Conservation (phyloP, 2,797 vertebrate genomes). For the Oryzias sinensis region DNA sequence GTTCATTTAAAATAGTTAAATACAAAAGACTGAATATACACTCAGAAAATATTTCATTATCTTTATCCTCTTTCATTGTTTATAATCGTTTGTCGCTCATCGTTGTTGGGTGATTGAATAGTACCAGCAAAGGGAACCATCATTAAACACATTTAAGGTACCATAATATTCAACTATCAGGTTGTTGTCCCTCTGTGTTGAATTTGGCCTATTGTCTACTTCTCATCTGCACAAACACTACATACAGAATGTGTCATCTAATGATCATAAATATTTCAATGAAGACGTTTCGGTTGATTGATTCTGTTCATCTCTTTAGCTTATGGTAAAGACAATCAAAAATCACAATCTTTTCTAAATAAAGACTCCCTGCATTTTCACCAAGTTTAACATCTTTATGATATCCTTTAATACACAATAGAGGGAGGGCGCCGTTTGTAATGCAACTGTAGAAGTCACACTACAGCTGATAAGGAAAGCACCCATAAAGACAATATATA, state of each 20-base stretch:
- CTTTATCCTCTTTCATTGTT: conserved; percentile 61
- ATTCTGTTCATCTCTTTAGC: conserved; percentile 68
- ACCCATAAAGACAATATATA: conserved; percentile 66
- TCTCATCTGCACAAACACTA: conserved; percentile 32
- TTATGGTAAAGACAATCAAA: conserved; percentile 75
- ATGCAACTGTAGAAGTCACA: conserved; percentile 50
- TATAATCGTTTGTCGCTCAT: conserved; percentile 22
- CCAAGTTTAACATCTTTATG: conserved; percentile 25
- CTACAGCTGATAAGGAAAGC: conserved; percentile 54
- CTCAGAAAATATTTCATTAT: conserved; percentile 65
- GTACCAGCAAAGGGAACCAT: conserved; percentile 37
- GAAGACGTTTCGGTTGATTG: conserved; percentile 69
- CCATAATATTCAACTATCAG: conserved; percentile 29
- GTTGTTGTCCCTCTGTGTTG: conserved; percentile 39
- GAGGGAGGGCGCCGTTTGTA: conserved; percentile 15
- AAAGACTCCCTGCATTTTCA: conserved; percentile 51
- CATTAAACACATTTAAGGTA: conserved; percentile 34
- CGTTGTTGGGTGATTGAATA: conserved; percentile 38
- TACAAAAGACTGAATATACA: conserved; percentile 74
- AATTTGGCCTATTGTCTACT: conserved; percentile 24
- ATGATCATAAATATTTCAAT: conserved; percentile 63
- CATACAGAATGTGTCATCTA: conserved; percentile 41
- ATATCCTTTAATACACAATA: conserved; percentile 36
- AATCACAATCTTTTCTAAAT: conserved; percentile 53
- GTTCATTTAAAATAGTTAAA: conserved; percentile 72